A percentile compares a stretch with the other conserved stretches of the same genome.
Conservation (phyloP, 2,797 vertebrate genomes). For the Crenuchus spilurus region DNA sequence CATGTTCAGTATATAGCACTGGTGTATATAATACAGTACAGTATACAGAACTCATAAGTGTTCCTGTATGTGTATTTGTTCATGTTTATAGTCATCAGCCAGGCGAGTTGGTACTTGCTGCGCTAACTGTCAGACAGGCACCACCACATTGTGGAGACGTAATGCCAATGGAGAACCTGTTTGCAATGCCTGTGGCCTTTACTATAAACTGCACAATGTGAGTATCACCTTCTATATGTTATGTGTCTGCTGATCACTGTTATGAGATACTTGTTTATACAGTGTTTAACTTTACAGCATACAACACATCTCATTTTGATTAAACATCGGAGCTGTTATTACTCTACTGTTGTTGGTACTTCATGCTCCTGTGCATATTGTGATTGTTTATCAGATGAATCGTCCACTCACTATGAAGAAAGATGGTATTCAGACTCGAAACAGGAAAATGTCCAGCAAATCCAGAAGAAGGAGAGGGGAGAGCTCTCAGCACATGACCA, state of each 20-base stretch:
- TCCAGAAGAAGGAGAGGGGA: constrained; percentile 91
- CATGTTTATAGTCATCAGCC: constrained; percentile 86
- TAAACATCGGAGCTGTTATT: too few species aligned
- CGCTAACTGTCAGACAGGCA: constrained; percentile 97
- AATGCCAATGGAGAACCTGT: constrained; percentile 97
- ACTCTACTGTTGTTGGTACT: too few species aligned
- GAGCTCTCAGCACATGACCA: constrained; percentile 91
- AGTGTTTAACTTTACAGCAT: background rate
- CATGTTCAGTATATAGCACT: too few species aligned
- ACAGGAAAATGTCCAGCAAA: constrained; percentile 98
- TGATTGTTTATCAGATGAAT: constrained; percentile 84
- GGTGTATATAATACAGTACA: too few species aligned
- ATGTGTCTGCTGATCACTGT: background rate
- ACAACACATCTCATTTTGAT: too few species aligned
- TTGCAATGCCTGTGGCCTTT: constrained; percentile 98
- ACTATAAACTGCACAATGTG: constrained; percentile 98
- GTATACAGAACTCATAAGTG: background rate
- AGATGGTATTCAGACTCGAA: constrained; percentile 97
- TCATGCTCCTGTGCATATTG: too few species aligned
- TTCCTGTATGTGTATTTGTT: constrained; percentile 1
- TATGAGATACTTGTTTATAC: background rate
- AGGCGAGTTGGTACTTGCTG: constrained; percentile 96
- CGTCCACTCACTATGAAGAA: constrained; percentile 99
- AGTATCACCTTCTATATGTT: constrained; percentile 66
- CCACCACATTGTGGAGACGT: constrained; percentile 96